Evolutionary conservation across 2,797 vertebrate genomes (phyloP).

Genomic region (Anguilla anguilla): DNA sequence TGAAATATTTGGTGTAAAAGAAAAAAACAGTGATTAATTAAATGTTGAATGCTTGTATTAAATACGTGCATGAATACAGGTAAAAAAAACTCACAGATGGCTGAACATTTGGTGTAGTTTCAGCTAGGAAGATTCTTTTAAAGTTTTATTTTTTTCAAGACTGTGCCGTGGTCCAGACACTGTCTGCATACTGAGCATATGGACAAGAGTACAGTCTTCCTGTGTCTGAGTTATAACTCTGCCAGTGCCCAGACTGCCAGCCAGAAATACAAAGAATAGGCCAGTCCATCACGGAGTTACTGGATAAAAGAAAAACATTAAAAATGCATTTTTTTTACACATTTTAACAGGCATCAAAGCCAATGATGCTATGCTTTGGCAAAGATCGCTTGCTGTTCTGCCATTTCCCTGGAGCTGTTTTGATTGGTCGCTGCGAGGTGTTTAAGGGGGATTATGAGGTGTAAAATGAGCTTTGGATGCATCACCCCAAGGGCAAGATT

Average conservation of each 20-base stretch:
- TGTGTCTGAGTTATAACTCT: neutral
- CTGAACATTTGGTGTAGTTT: neutral
- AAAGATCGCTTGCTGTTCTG: neutral
- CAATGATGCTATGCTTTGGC: neutral
- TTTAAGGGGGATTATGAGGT: neutral
- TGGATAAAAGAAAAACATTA: neutral
- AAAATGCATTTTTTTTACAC: neutral
- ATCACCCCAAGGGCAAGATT: neutral
- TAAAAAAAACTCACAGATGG: neutral
- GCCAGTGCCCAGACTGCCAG: neutral
- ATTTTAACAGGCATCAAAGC: neutral
- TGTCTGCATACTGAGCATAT: neutral
- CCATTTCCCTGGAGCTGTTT: neutral
- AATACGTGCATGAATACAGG: neutral
- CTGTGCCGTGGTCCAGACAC: neutral
- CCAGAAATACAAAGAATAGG: neutral
- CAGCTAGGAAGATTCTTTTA: neutral
- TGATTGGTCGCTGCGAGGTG: neutral
- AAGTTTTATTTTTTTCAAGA: conserved; percentile 8
- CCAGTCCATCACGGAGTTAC: neutral
- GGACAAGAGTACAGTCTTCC: neutral
- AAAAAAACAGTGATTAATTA: neutral
- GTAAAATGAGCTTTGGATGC: conserved; percentile 5
- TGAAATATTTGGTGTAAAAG: neutral
- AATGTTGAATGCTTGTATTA: neutral